A percentile compares a stretch with the other conserved stretches of the same genome.
phyloP scores from a whole-genome alignment of 2,888 invertebrate species.

The Galerucella calmariensis region DNA sequence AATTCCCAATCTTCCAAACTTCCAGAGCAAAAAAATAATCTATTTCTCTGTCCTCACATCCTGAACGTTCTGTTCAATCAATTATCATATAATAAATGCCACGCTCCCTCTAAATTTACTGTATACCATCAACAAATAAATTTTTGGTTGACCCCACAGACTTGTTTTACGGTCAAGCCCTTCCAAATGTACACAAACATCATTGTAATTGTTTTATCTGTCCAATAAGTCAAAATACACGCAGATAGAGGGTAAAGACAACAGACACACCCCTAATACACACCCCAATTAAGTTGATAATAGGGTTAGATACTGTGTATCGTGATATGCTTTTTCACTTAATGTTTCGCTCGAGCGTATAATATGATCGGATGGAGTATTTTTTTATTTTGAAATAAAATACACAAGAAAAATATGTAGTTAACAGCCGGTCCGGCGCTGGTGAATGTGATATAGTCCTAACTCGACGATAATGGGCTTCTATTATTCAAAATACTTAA shows the following conservation, averaged over 20 bases:
- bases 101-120: neutral
- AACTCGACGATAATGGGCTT: too few species aligned
- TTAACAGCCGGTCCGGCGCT: too few species aligned
- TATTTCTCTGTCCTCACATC: too few species aligned
- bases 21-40: too few species aligned
- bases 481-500: too few species aligned
- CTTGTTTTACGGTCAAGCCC: neutral
- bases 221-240: conserved; percentile 17
- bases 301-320: neutral
- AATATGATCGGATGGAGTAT: too few species aligned
- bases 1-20: too few species aligned
- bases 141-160: neutral
- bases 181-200: conserved; percentile 1
- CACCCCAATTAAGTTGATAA: conserved; percentile 18
- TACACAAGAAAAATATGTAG: too few species aligned
- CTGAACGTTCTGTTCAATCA: neutral
- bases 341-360: too few species aligned
- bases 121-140: neutral
- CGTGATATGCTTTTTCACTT: neutral
- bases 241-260: neutral
- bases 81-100: neutral
- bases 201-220: conserved; percentile 6
- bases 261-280: conserved; percentile 5
- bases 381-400: too few species aligned
- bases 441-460: too few species aligned